Conservation (phyloP, 2,888 invertebrate genomes). For the Caenorhabditis doughertyi region DNA sequence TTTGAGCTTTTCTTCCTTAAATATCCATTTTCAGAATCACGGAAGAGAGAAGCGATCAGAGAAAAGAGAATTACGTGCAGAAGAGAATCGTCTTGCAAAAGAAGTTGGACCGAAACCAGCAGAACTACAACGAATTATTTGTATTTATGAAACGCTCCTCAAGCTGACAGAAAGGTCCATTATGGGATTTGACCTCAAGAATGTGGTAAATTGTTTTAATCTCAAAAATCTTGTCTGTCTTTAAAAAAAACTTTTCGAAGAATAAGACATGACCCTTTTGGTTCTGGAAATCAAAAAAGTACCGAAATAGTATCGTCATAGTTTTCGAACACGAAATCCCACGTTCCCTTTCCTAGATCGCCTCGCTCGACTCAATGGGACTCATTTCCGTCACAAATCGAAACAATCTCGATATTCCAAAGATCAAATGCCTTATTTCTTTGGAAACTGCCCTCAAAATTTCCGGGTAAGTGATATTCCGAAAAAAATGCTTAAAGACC, state of each 20-base stretch:
- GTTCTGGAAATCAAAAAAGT: neutral
- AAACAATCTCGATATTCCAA: slow-evolving; percentile 55
- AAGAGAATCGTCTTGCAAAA: slow-evolving; percentile 51
- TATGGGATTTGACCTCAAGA: slow-evolving; percentile 54
- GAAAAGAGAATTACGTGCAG: slow-evolving; percentile 46
- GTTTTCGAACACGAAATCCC: slow-evolving; percentile 7
- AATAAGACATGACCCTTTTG: too few species aligned
- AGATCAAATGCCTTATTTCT: slow-evolving; percentile 62
- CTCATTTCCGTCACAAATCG: slow-evolving; percentile 52
- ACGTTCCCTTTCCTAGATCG: slow-evolving; percentile 40
- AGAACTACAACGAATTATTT: slow-evolving; percentile 58
- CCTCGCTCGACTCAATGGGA: slow-evolving; percentile 62
- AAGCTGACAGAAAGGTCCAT: slow-evolving; percentile 6
- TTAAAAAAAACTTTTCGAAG: too few species aligned
- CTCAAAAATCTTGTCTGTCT: too few species aligned
- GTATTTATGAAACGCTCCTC: slow-evolving; percentile 55
- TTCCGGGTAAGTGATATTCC: slow-evolving; percentile 58
- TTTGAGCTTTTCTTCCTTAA: neutral
- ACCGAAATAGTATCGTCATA: neutral
- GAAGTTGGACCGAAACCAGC: slow-evolving; percentile 58
- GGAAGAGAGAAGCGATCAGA: slow-evolving; percentile 63
- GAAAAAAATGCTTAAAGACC: too few species aligned
- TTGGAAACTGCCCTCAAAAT: slow-evolving; percentile 62
- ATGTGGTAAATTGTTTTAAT: slow-evolving; percentile 39
- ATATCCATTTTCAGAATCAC: slow-evolving; percentile 50